phyloP scores from a whole-genome alignment of 2,888 invertebrate genomes.

The Drosophila peninsularis region DNA sequence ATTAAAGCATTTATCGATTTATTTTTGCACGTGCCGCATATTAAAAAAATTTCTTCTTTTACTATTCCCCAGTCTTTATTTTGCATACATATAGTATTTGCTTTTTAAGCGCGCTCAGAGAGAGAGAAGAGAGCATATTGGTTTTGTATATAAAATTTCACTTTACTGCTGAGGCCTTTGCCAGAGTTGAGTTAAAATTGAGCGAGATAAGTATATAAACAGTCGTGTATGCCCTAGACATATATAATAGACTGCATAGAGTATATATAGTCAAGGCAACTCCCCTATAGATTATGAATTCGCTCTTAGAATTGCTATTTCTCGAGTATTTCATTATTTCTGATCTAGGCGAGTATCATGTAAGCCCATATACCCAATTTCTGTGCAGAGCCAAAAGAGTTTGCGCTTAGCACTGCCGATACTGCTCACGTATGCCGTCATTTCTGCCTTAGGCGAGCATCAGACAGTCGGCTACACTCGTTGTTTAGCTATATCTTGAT shows the following conservation, averaged over 20 bases:
- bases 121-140: not conserved
- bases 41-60: slow-evolving; percentile 46
- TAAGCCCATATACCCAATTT: no score
- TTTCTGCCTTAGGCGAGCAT: not conserved
- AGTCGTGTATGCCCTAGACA: not conserved
- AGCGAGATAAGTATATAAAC: not conserved
- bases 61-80: slow-evolving; percentile 16
- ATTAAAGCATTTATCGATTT: slow-evolving; percentile 10
- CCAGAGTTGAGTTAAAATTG: not conserved
- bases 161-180: not conserved
- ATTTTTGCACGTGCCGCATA: slow-evolving; percentile 25
- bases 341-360: no score
- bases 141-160: not conserved
- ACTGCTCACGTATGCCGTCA: not conserved
- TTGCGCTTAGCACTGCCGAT: no score
- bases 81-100: slow-evolving; percentile 8
- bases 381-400: no score
- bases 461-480: not conserved
- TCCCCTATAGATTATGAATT: no score
- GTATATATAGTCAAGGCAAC: not conserved
- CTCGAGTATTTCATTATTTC: no score
- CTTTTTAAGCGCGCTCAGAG: not conserved
- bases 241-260: not conserved
- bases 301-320: no score
- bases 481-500: not conserved